Percentiles rank a stretch among this genome's conserved stretches.
phyloP scores from a whole-genome alignment of 2,888 invertebrate species.

The Hofmannophila pseudospretella region DNA sequence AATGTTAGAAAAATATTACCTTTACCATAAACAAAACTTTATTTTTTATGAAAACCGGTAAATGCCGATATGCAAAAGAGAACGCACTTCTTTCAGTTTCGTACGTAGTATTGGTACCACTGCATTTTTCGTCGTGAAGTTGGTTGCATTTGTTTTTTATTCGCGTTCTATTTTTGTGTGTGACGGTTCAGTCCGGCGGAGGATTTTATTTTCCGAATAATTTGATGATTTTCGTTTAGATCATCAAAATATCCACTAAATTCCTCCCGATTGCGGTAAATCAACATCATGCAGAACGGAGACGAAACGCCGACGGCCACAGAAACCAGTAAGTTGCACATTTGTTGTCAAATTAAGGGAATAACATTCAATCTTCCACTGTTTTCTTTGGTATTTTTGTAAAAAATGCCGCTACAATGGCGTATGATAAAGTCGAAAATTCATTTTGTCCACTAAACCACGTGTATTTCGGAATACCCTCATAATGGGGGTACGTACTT shows the following conservation, averaged over 20 bases:
- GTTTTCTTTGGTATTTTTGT: slow-evolving; percentile 44
- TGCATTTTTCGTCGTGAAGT: slow-evolving; percentile 36
- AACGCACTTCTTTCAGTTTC: background rate
- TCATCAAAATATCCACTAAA: slow-evolving; percentile 41
- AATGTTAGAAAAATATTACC: too few relatives aligned
- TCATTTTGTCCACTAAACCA: slow-evolving; percentile 16
- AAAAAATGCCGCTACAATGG: slow-evolving; percentile 24
- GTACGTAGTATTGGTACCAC: slow-evolving; percentile 25
- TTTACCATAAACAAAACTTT: too few relatives aligned
- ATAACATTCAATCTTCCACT: slow-evolving; percentile 47
- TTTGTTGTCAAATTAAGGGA: slow-evolving; percentile 53
- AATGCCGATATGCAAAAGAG: background rate
- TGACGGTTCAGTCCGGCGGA: slow-evolving; percentile 70
- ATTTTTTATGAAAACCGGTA: background rate
- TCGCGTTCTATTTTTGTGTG: slow-evolving; percentile 78
- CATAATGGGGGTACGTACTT: slow-evolving; percentile 18
- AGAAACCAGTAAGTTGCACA: slow-evolving; percentile 59
- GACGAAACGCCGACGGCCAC: slow-evolving; percentile 55
- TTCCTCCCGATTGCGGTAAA: slow-evolving; percentile 58
- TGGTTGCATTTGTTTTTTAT: slow-evolving; percentile 70
- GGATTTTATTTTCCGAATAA: slow-evolving; percentile 56
- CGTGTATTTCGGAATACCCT: slow-evolving; percentile 55
- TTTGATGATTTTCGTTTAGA: slow-evolving; percentile 59
- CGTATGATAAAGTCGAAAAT: slow-evolving; percentile 16
- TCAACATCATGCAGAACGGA: slow-evolving; percentile 70